Evolutionary conservation across 2,797 vertebrate species (phyloP), one percentile per base, ranked within the genome.

Genomic region (Naso thynnoides): DNA sequence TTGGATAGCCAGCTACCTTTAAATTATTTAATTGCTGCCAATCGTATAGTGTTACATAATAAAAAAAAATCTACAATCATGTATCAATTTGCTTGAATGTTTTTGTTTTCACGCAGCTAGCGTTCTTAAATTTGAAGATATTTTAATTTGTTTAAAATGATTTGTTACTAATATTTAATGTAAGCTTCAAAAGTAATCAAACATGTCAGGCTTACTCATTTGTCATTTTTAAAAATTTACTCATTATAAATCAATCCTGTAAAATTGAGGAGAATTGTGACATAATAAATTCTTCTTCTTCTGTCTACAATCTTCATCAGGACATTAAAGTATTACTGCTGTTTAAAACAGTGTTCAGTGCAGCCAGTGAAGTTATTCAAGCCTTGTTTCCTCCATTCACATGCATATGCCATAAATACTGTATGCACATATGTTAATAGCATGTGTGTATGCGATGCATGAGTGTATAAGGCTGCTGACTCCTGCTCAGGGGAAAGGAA

Each of bases 401-500:
- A 36, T 44, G n/a, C 26, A 58, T 50, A n/a, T 42, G 29, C 29
- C 57, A 21, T 52, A 63, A 42, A 73, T 76, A 62, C 7, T 31
- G 23, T 10, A 58, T 59, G 55, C 60, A 61, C 29, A 45, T 67
- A 56, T 71, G 79, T 83, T 81, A 76, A 77, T 68, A 69, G 19
- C 38, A 31, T 58, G 65, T 49, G 65, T 8, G 31, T 69, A 49
- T 61, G 65, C 38, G 31, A 13, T 58, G 73, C 74, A 74, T 73
- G 63, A 79, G 78, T 75, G 78, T 54, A 71, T 68, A 52, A 69
- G 49, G 74, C 82, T 76, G 29, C 80, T 78, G 68, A 57, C 84
- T 76, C 61, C 39, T 63, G 64, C 82, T 83, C 85, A 60, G 49
- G 79, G 73, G 69, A 80, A 59, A 71, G 72, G 66, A 76, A 83